Percentiles rank a stretch among this genome's conserved stretches.
Conservation (phyloP, 2,888 invertebrate species). For the Sabatieria punctata region DNA sequence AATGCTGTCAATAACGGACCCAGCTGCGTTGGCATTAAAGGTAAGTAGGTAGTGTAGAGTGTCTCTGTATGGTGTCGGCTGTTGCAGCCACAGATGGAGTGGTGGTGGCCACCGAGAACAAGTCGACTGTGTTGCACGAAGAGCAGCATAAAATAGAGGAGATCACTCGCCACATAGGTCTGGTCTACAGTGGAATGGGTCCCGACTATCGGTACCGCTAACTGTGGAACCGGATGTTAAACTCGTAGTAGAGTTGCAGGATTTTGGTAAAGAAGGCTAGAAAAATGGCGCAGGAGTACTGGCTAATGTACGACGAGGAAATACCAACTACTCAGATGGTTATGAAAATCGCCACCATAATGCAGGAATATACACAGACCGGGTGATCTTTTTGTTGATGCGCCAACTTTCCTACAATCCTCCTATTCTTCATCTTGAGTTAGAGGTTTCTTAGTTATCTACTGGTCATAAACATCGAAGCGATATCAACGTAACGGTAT, state of each 20-base stretch:
- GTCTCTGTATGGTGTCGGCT: too few relatives aligned
- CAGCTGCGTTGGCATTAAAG: slow-evolving; percentile 94
- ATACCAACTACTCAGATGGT: slow-evolving; percentile 93
- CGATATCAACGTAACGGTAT: too few relatives aligned
- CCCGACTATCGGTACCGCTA: slow-evolving; percentile 43
- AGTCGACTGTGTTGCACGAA: slow-evolving; percentile 86
- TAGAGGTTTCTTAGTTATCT: too few relatives aligned
- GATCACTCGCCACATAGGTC: slow-evolving; percentile 83
- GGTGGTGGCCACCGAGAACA: slow-evolving; percentile 95
- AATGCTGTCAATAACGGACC: slow-evolving; percentile 96
- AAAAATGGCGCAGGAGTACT: slow-evolving; percentile 89
- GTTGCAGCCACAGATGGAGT: slow-evolving; percentile 79
- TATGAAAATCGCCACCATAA: slow-evolving; percentile 81
- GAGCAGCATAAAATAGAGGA: slow-evolving; percentile 92
- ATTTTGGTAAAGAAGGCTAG: slow-evolving; percentile 73
- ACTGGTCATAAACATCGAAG: too few relatives aligned
- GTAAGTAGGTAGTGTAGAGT: too few relatives aligned
- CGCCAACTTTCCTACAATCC: too few relatives aligned
- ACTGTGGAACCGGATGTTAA: background rate
- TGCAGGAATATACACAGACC: slow-evolving; percentile 99
- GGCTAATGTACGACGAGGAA: slow-evolving; percentile 70
- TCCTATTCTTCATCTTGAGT: too few relatives aligned
- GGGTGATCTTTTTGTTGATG: too few relatives aligned
- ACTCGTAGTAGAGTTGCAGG: background rate
- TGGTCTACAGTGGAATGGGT: slow-evolving; percentile 73